These are phyloP conservation scores for Microctonus brassicae DNA, from an alignment of 2,888 invertebrate genomes.

Conservation along the genomic window DNA sequence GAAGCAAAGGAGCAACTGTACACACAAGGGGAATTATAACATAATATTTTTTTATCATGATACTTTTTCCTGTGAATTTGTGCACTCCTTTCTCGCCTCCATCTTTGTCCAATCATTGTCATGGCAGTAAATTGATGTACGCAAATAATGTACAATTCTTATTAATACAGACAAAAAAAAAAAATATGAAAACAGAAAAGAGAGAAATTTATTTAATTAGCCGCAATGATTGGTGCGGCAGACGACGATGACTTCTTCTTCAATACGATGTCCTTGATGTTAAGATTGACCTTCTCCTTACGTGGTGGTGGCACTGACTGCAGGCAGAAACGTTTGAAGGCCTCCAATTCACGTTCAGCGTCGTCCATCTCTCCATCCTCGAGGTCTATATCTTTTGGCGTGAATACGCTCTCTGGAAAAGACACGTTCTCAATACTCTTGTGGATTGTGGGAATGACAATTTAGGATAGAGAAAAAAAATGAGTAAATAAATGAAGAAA, in stretches of 20 bases:
- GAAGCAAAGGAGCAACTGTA: background rate
- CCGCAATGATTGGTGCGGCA: conserved; percentile 56
- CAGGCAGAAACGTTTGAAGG: conserved; percentile 88
- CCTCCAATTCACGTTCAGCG: conserved; percentile 85
- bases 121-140: background rate
- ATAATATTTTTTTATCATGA: background rate
- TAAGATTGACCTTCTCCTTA: conserved; percentile 83
- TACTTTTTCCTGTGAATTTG: background rate
- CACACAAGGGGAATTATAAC: background rate
- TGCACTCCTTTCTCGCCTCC: background rate
- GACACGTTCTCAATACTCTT: conserved; percentile 62
- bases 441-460: conserved; percentile 23
- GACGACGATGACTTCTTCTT: conserved; percentile 74
- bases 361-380: conserved; percentile 85
- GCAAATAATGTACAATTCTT: background rate
- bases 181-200: background rate
- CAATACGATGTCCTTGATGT: conserved; percentile 82
- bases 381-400: conserved; percentile 83
- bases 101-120: conserved; percentile 10
- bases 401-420: conserved; percentile 79
- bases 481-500: background rate
- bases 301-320: conserved; percentile 84
- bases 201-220: conserved; percentile 57
- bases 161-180: background rate
- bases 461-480: conserved; percentile 22